Base-by-base conservation (phyloP, 2,888 invertebrate genomes). In the Apotomis turbidana region DNA sequence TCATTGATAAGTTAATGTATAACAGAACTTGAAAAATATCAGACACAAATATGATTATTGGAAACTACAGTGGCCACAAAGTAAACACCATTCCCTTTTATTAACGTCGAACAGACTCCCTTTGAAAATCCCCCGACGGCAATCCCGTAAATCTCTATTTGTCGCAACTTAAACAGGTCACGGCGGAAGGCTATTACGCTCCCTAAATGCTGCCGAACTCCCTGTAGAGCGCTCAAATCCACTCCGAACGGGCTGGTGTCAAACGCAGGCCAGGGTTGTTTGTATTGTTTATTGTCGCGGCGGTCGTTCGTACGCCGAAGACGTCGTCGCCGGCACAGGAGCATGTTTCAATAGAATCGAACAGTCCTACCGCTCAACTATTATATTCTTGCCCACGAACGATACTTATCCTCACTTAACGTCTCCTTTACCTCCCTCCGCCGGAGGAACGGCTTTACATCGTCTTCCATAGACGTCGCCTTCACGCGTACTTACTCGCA, bases 131-230 rank as follows among this genome's bases (percentile, higher is more conserved):
- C 87, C 86, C 82, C 81, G 83, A 82, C 83, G 85, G 90, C 89
- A 87, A 89, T 90, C 86, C 86, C 87, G 91, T 93, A 93, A 93
- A 93, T 93, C 92, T 93, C 90, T 91, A 93, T 93, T 93, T 93
- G 93, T 93, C 90, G 90, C 92, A 90, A 90, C 90, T 92, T 89
- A 92, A 93, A 89, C 93, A 92, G 93, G 93, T 93, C 93, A 93
- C 93, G 89, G 90, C 87, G 87, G 89, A 88, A 90, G 89, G 91
- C 92, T 91, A 91, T 93, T 91, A 92, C 91, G 91, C 82, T 90
- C 89, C 90, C 92, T 91, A 92, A 93, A 92, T 90, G 91, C 91
- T 91, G 89, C 90, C 91, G 91, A 91, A 91, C 89, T 90, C 91
- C 88, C 91, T 83, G 87, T 88, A 87, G 90, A 90, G 88, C 90